Base-by-base conservation (phyloP, 2,888 invertebrate genomes). In the Shargacucullia verbasci region DNA sequence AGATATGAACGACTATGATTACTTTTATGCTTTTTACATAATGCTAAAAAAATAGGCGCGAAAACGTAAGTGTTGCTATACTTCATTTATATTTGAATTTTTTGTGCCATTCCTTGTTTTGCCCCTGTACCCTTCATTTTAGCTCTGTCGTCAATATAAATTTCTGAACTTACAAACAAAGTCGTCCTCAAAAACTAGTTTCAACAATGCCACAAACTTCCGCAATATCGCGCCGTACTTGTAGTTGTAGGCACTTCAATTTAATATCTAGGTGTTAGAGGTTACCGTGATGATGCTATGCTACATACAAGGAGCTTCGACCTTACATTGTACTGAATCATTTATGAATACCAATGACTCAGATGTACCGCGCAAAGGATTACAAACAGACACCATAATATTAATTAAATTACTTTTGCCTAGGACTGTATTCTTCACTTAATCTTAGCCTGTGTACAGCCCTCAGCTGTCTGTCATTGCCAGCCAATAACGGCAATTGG, bases 271-370 rank as follows among this genome's bases (percentile, higher is more conserved):
- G 7, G 27, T 66, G 59, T 9, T 58, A 71, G 14, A 66, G 71
- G 67, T 59, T 41, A 67, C 14, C 40, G 12, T 27, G 38, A 48
- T 56, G 65, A 59, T 52, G 40, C 33, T 50, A 54, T 20, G 33
- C 35, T n/a, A 25, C 66, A 11, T 39, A 63, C 57, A 73, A 49
- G 77, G 74, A 53, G 43, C 20, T 56, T 14, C 58, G 67, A 47
- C 74, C 77, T 70, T 62, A 70, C 44, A 67, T 67, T 64, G 67
- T 69, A 38, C 46, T 41, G 59, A 76, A 55, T 53, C 71, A 56
- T 43, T 52, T 56, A 52, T 59, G 59, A 60, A 62, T 67, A 63
- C 35, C 46, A 67, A 70, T 76, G 62, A 63, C 27, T 64, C 48
- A 61, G 59, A 55, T 56, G 44, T 40, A 37, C 7, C 9, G 11